phyloP scores from a whole-genome alignment of 1,140 invertebrate species.

The Periplaneta americana region DNA sequence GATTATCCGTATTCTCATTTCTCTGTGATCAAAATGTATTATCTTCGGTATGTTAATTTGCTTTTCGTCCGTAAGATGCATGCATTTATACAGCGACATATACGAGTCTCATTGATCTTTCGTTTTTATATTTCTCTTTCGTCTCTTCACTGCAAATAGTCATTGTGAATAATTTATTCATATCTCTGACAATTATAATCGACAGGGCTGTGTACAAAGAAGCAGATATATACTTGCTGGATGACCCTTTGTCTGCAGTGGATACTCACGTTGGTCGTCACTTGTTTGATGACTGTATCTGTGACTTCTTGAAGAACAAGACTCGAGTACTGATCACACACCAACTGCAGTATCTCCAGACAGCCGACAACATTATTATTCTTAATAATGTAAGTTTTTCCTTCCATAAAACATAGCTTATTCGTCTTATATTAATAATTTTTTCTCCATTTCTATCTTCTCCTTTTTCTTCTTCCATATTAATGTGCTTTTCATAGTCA shows the following conservation, averaged over 20 bases:
- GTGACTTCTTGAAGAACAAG: constrained; percentile 42
- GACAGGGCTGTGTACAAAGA: constrained; percentile 6
- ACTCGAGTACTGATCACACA: constrained; percentile 79
- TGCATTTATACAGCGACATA: too few species aligned
- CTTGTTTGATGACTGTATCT: constrained; percentile 62
- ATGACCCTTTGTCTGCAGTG: constrained; percentile 79
- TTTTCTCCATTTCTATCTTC: too few species aligned
- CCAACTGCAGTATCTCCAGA: constrained; percentile 56
- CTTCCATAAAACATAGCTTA: too few species aligned
- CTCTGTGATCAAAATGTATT: too few species aligned
- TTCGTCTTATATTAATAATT: too few species aligned
- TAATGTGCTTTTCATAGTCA: too few species aligned
- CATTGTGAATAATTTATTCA: background rate
- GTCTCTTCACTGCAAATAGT: background rate
- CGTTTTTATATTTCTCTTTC: background rate
- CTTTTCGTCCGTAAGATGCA: too few species aligned
- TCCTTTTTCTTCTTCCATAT: too few species aligned
- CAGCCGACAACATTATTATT: background rate
- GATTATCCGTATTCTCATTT: too few species aligned
- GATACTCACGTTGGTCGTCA: constrained; percentile 67
- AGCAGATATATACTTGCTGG: constrained; percentile 70
- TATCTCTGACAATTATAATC: background rate
- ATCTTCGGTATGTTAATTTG: too few species aligned
- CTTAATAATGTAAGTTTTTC: background rate
- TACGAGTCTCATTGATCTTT: constrained; percentile 51